Evolutionary conservation across 2,888 invertebrate genomes (phyloP), one percentile per base, ranked within the genome.

Genomic region (Meteorus cinctellus): DNA sequence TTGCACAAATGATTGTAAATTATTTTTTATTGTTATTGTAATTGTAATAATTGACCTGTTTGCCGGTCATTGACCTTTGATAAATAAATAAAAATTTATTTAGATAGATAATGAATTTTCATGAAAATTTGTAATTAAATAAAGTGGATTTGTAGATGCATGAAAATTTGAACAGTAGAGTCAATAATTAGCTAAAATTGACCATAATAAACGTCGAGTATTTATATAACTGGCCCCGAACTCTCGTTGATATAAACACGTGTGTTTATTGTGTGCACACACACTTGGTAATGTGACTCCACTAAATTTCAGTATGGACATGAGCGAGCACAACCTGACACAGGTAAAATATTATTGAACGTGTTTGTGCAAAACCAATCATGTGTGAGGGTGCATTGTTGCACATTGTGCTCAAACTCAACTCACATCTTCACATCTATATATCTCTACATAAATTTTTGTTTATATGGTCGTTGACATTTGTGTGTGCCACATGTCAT

Each of bases 301-400:
- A 19, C 19, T 55, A 55, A 55, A 55, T 55, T 55, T 55, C 4
- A n/a, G 0, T 14, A n/a, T 48, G n/a, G 48, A 48, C 16, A 48
- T 19, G 19, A 19, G 55, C 48, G 71, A 62, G 71, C 62, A 62
- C 71, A 63, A 72, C 45, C 62, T 72, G 71, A 62, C 71, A 72
- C 71, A 63, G 63, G 63, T 72, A 63, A 29, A 55, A 45, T 63
- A 31, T 45, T 62, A 29, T 34, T 34, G 59, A 63, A 72, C 19
- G 55, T 55, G 55, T 55, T 55, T 55, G 55, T 55, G 55, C 24
- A 55, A 55, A 55, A 55, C n/a, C 19, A 55, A 55, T 55, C 55
- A 19, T 55, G 19, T 19, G 55, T 19, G 55, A 55, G 55, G 19
- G 55, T 55, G 55, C 55, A 55, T 55, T 55, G 55, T 55, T 55